phyloP scores from a whole-genome alignment of 2,797 vertebrate genomes.

The Cyprinella venusta region DNA sequence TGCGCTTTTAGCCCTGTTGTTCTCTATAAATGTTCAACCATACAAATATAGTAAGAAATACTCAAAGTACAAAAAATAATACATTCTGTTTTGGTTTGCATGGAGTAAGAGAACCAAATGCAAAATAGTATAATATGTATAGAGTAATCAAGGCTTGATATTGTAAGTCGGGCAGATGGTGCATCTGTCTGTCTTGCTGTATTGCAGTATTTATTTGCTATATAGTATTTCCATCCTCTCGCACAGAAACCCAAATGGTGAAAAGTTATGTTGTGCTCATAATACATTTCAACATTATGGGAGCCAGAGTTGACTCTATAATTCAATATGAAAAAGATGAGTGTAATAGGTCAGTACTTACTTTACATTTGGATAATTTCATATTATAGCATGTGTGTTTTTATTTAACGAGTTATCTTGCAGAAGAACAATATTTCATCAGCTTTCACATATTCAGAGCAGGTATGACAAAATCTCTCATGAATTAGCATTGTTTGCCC shows the following conservation, averaged over 20 bases:
- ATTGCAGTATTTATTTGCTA: not conserved
- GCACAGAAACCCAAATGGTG: not conserved
- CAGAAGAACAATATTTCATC: constrained; percentile 11
- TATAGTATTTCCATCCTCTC: not conserved
- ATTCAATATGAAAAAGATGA: not conserved
- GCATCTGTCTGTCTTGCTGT: not conserved
- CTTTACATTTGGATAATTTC: not conserved
- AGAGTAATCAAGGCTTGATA: constrained; percentile 2
- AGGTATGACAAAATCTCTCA: constrained; percentile 16
- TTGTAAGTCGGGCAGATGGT: not conserved
- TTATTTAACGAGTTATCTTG: not conserved
- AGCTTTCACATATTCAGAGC: not conserved
- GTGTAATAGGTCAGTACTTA: not conserved
- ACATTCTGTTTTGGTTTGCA: not conserved
- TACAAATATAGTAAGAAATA: not conserved
- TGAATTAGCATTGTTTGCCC: constrained; percentile 42
- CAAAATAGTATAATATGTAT: not conserved
- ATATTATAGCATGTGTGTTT: not conserved
- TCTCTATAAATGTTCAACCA: no score
- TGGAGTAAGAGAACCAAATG: not conserved
- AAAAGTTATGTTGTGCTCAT: not conserved
- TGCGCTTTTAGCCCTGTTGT: no score
- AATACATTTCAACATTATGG: not conserved
- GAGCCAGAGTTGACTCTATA: not conserved
- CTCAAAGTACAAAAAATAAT: not conserved